phyloP scores from a whole-genome alignment of 2,113 vertebrate species.

The Scalopus aquaticus region DNA sequence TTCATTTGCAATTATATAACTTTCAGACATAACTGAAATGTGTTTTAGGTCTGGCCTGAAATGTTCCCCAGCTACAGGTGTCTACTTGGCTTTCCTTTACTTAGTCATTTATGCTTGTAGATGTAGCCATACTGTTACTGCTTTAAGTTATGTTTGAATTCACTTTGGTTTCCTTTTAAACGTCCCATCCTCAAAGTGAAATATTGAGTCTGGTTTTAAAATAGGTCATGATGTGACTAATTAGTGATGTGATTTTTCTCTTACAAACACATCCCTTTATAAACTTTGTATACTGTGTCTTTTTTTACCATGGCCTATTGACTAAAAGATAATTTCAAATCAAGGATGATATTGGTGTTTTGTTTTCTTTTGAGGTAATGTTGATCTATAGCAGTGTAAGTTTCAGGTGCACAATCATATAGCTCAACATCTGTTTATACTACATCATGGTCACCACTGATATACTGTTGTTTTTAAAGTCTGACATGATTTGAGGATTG shows the following conservation, averaged over 20 bases:
- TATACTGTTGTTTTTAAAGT: neutral
- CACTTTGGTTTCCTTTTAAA: conserved; percentile 37
- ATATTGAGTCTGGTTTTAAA: conserved; percentile 9
- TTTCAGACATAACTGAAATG: neutral
- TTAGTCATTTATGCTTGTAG: neutral
- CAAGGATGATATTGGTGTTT: neutral
- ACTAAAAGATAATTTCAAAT: conserved; percentile 13
- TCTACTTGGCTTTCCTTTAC: neutral
- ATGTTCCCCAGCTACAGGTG: neutral
- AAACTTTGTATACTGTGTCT: neutral
- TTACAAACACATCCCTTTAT: neutral
- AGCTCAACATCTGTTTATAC: neutral
- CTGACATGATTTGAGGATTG: neutral
- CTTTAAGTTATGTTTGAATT: conserved; percentile 34
- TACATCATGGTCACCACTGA: neutral
- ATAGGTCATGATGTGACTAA: neutral
- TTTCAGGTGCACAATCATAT: neutral
- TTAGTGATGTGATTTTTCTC: neutral
- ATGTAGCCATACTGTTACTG: neutral
- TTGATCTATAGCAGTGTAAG: neutral
- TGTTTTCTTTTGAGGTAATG: neutral
- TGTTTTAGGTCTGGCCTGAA: conserved; percentile 39
- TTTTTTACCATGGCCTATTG: neutral
- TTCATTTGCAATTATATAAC: neutral
- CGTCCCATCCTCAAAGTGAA: neutral